A percentile compares a stretch with the other conserved stretches of the same genome.
phyloP scores from a whole-genome alignment of 2,888 invertebrate genomes.

The Cryptus viduatorius region DNA sequence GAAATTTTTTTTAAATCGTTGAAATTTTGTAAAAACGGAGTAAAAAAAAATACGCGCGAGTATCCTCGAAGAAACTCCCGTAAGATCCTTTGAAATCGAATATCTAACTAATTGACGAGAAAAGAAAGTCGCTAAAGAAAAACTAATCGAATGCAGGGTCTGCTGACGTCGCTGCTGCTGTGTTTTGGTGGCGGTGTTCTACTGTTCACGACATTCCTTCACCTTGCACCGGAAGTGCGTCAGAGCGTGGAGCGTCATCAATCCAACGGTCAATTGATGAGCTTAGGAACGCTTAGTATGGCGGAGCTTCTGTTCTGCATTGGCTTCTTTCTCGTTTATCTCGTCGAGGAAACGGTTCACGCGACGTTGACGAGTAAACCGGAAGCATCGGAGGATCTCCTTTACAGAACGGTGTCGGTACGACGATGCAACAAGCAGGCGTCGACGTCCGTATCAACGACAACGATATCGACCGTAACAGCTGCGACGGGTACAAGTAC shows the following conservation, averaged over 20 bases:
- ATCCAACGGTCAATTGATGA: conserved; percentile 84
- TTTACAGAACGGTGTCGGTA: conserved; percentile 87
- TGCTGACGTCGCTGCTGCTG: conserved; percentile 87
- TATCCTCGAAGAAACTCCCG: conserved; percentile 39
- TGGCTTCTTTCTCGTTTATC: conserved; percentile 89
- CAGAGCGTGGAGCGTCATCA: conserved; percentile 86
- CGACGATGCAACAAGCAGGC: conserved; percentile 85
- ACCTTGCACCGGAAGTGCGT: conserved; percentile 89
- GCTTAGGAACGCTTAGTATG: conserved; percentile 85
- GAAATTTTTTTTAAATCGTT: neutral
- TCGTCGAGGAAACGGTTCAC: conserved; percentile 88
- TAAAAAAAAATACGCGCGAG: neutral
- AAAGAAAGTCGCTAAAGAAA: conserved; percentile 4
- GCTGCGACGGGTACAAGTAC: conserved; percentile 59
- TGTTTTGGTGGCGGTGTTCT: conserved; percentile 90
- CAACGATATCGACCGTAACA: conserved; percentile 66
- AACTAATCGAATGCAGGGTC: conserved; percentile 82
- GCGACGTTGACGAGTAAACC: conserved; percentile 83
- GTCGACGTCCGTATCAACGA: conserved; percentile 72
- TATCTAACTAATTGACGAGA: conserved; percentile 17
- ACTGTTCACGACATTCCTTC: conserved; percentile 88
- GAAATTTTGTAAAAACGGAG: neutral
- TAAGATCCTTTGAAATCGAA: neutral
- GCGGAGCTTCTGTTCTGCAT: conserved; percentile 87
- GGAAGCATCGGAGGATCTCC: conserved; percentile 84